Evolutionary conservation across 2,888 invertebrate species (phyloP).

Genomic region (Nomada fabriciana): DNA sequence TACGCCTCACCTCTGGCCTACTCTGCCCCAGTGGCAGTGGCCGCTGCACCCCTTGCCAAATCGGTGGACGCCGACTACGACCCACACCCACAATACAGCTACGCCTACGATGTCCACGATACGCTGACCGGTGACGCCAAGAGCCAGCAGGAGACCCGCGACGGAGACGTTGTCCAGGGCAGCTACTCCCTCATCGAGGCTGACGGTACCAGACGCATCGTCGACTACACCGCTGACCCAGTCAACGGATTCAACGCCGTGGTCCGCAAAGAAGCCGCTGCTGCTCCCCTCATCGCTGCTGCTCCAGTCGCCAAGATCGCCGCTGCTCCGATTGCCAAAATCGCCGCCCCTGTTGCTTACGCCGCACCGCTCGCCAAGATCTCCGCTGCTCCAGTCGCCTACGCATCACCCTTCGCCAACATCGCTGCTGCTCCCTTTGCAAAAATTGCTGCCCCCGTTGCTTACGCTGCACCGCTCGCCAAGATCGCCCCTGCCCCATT

Average conservation of each 20-base stretch:
- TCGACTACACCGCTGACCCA: conserved; percentile 80
- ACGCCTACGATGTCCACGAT: conserved; percentile 80
- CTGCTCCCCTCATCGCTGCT: conserved; percentile 76
- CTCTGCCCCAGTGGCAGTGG: conserved; percentile 83
- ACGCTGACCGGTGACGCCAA: conserved; percentile 80
- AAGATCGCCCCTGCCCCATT: conserved; percentile 56
- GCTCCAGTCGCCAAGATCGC: conserved; percentile 47
- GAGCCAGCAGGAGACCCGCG: conserved; percentile 79
- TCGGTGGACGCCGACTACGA: conserved; percentile 77
- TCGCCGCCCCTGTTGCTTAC: conserved; percentile 50
- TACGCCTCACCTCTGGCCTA: conserved; percentile 56
- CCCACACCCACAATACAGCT: conserved; percentile 82
- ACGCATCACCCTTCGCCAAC: conserved; percentile 66
- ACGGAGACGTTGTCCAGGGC: conserved; percentile 81
- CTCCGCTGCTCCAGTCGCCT: conserved; percentile 54
- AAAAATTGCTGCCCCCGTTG: conserved; percentile 56
- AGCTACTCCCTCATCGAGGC: conserved; percentile 84
- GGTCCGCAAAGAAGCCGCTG: conserved; percentile 79
- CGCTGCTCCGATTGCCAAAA: conserved; percentile 76
- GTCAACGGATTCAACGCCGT: conserved; percentile 82
- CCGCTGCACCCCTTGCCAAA: conserved; percentile 59
- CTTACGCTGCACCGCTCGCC: conserved; percentile 76
- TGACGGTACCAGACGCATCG: conserved; percentile 83
- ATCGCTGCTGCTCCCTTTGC: conserved; percentile 51
- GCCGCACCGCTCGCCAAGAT: conserved; percentile 63